These are phyloP conservation scores for Rhadina sibilatrix DNA, from an alignment of 2,113 vertebrate genomes.

Conservation along the genomic window DNA sequence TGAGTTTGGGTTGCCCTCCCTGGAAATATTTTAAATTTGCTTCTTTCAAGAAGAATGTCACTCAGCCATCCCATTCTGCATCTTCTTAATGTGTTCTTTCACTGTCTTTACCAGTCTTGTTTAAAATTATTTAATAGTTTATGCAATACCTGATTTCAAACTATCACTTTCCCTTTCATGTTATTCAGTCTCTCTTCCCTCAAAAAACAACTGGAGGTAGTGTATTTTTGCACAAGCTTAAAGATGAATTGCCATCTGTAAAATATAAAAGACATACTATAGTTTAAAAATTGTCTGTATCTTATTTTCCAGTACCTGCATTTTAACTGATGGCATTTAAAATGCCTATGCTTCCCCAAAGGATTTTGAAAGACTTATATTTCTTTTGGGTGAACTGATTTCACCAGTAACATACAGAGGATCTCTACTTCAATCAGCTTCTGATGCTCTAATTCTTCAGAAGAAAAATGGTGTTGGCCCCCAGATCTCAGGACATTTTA, in stretches of 20 bases:
- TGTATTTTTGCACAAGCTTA: neutral
- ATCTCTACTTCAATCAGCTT: neutral
- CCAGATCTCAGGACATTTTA: neutral
- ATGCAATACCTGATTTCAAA: neutral
- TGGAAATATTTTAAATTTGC: neutral
- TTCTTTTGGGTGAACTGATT: neutral
- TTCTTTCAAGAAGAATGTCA: neutral
- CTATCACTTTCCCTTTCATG: neutral
- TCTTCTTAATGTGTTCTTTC: neutral
- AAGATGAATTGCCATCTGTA: neutral
- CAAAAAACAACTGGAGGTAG: neutral
- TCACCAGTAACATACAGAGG: neutral
- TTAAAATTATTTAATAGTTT: neutral
- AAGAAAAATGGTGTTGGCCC: neutral
- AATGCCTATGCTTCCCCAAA: neutral
- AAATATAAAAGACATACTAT: neutral
- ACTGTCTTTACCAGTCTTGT: neutral
- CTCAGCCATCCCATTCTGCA: neutral
- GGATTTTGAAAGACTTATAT: neutral
- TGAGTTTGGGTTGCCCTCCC: neutral
- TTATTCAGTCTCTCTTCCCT: neutral
- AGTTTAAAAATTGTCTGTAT: neutral
- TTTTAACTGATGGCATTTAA: neutral
- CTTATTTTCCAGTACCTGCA: neutral
- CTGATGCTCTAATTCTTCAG: neutral